Conservation (phyloP, 1,140 invertebrate species). For the Oreohelix idahoensis region DNA sequence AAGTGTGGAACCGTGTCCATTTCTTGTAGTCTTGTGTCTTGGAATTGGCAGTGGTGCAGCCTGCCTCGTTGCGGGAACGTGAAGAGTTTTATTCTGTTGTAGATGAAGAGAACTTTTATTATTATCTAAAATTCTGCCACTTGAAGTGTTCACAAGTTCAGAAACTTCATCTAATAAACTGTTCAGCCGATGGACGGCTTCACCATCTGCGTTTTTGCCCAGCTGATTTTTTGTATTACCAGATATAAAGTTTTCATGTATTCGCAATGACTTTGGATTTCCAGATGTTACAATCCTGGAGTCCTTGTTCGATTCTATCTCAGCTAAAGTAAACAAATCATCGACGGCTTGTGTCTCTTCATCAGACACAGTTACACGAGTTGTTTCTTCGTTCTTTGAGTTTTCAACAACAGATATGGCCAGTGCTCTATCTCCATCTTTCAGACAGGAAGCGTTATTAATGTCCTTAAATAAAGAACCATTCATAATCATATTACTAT, state of each 20-base stretch:
- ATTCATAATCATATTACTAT: background rate
- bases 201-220: background rate
- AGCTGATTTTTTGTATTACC: background rate
- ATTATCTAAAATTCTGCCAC: background rate
- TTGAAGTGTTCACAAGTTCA: background rate
- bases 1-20: background rate
- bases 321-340: background rate
- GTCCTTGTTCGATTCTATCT: background rate
- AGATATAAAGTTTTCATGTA: background rate
- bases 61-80: background rate
- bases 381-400: background rate
- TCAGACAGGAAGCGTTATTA: background rate
- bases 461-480: background rate
- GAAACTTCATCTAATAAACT: slow-evolving; percentile 22
- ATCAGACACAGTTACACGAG: background rate
- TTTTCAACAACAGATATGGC: too few relatives aligned
- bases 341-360: background rate
- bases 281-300: background rate
- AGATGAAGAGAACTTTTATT: background rate
- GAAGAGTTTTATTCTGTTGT: background rate
- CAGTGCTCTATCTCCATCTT: background rate
- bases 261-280: background rate
- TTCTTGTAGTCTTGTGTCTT: too few relatives aligned
- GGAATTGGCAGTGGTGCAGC: background rate
- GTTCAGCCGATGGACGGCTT: background rate